A percentile compares a stretch with the other conserved stretches of the same genome.
Evolutionary conservation across 1,140 invertebrate genomes (phyloP).

Genomic region (Papilio polyxenes): DNA sequence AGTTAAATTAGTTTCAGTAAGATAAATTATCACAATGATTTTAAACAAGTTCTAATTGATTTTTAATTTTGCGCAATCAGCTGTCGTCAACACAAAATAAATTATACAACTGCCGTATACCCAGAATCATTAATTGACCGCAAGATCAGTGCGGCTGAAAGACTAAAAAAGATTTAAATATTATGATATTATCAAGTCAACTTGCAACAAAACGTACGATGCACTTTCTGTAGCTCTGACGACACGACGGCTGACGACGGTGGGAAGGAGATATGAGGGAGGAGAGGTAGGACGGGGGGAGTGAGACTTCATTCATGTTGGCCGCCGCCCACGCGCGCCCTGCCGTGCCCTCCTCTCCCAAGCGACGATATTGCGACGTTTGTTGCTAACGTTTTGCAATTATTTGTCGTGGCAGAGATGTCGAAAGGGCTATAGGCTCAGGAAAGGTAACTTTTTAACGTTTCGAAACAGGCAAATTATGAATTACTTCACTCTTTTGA

Average conservation of each 20-base stretch:
- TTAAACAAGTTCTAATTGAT: no score
- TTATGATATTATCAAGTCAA: neutral
- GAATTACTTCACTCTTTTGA: neutral
- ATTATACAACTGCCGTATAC: no score
- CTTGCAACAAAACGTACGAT: conserved; percentile 18
- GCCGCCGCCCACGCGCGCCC: conserved; percentile 48
- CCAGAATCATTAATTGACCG: no score
- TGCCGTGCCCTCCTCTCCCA: conserved; percentile 36
- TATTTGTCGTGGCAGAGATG: conserved; percentile 12
- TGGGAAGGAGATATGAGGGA: conserved; percentile 33
- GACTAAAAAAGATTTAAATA: neutral
- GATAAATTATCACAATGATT: no score
- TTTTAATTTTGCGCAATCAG: no score
- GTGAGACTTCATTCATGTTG: conserved; percentile 52
- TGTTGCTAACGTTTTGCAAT: conserved; percentile 25
- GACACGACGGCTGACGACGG: conserved; percentile 45
- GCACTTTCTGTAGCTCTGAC: conserved; percentile 45
- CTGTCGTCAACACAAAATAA: no score
- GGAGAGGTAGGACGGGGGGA: conserved; percentile 29
- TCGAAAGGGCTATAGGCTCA: conserved; percentile 1
- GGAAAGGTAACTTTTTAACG: neutral
- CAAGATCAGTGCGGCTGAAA: neutral
- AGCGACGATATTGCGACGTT: conserved; percentile 5
- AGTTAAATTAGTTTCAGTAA: no score
- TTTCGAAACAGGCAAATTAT: neutral